Conservation (phyloP, 2,888 invertebrate genomes). For the Cyclophora punctaria region DNA sequence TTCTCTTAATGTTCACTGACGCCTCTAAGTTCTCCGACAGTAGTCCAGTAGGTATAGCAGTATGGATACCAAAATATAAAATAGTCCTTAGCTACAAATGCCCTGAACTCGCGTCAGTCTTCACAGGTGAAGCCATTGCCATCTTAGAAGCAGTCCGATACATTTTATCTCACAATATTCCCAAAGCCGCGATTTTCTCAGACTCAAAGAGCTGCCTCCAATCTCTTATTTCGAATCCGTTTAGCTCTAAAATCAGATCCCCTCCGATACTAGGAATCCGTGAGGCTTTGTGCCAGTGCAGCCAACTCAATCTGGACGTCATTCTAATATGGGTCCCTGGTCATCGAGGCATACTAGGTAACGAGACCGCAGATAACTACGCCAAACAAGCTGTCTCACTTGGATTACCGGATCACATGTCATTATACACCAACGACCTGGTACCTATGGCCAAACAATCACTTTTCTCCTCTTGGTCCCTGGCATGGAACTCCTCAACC, state of each 20-base stretch:
- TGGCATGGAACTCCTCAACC: not conserved
- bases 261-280: not conserved
- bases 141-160: not conserved
- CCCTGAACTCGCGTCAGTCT: not conserved
- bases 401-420: not conserved
- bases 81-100: not conserved
- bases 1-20: not conserved
- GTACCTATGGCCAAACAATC: not conserved
- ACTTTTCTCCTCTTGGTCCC: not conserved
- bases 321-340: not conserved
- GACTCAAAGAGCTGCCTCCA: slow-evolving; percentile 1
- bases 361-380: not conserved
- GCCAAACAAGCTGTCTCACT: not conserved
- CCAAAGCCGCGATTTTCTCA: not conserved
- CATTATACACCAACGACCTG: not conserved
- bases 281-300: not conserved
- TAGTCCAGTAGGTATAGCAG: not conserved
- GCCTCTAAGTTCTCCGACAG: not conserved
- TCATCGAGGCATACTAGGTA: not conserved
- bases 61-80: not conserved
- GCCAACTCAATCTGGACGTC: not conserved
- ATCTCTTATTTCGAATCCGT: not conserved
- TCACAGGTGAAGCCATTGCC: slow-evolving; percentile 1
- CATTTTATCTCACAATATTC: not conserved
- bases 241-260: not conserved